A percentile compares a stretch with the other conserved stretches of the same genome.
phyloP scores from a whole-genome alignment of 2,888 invertebrate genomes.

The Himalopsyche tibetana region DNA sequence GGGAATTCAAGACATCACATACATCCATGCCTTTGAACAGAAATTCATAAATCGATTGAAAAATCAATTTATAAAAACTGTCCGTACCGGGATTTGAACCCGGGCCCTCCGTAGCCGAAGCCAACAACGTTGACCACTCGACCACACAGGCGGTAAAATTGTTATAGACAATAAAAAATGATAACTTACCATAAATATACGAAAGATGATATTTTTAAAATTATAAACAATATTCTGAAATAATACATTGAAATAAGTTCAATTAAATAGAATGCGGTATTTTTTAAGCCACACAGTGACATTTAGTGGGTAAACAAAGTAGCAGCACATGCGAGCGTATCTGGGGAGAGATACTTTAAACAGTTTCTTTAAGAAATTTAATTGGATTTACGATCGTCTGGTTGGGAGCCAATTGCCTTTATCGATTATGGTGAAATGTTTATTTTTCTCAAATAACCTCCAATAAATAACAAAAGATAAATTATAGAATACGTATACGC shows the following conservation, averaged over 20 bases:
- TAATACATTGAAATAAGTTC: neutral
- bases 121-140: too few species aligned
- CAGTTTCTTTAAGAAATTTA: constrained; percentile 58
- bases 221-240: too few species aligned
- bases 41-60: too few species aligned
- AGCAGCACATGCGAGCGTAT: neutral
- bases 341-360: constrained; percentile 55
- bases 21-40: too few species aligned
- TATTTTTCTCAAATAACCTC: constrained; percentile 32
- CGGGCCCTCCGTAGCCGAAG: too few species aligned
- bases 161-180: too few species aligned
- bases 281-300: neutral
- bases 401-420: constrained; percentile 46
- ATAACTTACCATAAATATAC: too few species aligned
- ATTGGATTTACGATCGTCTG: constrained; percentile 62
- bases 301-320: constrained; percentile 31
- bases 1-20: too few species aligned
- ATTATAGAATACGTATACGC: neutral
- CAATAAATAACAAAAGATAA: neutral
- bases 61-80: too few species aligned
- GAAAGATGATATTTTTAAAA: too few species aligned
- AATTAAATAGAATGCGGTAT: neutral
- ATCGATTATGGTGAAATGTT: constrained; percentile 43
- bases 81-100: too few species aligned
- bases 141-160: too few species aligned